Percentiles rank a stretch among this genome's conserved stretches.
Evolutionary conservation across 2,888 invertebrate species (phyloP).

Genomic region (Brachyopa scutellaris): DNA sequence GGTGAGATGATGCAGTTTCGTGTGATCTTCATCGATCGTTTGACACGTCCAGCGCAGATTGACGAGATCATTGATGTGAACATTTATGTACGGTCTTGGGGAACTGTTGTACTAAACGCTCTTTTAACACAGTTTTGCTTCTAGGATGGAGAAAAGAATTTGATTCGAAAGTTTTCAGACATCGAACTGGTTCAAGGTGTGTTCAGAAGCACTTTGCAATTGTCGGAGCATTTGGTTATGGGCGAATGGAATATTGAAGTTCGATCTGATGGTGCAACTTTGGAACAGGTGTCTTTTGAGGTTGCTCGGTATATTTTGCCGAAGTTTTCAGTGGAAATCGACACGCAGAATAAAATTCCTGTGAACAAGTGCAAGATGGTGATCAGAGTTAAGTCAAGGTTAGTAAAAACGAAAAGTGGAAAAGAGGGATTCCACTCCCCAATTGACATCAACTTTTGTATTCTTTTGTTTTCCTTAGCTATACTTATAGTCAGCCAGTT

Average conservation of each 20-base stretch:
- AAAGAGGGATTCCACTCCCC: too few relatives aligned
- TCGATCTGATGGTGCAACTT: conserved; percentile 49
- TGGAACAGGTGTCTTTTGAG: conserved; percentile 81
- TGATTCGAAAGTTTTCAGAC: conserved; percentile 91
- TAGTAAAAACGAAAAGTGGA: conserved; percentile 71
- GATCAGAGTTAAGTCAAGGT: conserved; percentile 85
- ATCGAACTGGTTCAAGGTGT: conserved; percentile 82
- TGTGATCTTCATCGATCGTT: conserved; percentile 84
- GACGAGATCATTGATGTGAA: conserved; percentile 81
- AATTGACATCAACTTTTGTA: too few relatives aligned
- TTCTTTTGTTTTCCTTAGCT: too few relatives aligned
- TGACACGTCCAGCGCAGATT: conserved; percentile 86
- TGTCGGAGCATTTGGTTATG: conserved; percentile 90
- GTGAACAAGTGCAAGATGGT: conserved; percentile 91
- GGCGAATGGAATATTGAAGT: conserved; percentile 89
- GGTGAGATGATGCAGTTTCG: conserved; percentile 90
- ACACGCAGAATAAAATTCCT: conserved; percentile 90
- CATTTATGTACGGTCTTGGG: conserved; percentile 83
- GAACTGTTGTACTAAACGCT: not conserved
- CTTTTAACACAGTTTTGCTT: not conserved
- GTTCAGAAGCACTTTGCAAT: conserved; percentile 88
- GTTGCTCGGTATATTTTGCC: conserved; percentile 96
- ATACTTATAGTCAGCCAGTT: conserved; percentile 89
- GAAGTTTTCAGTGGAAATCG: conserved; percentile 93
- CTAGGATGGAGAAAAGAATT: conserved; percentile 89